Evolutionary conservation across 2,888 invertebrate genomes (phyloP), one percentile per base, ranked within the genome.

Genomic region (Nemapogon koenigi): DNA sequence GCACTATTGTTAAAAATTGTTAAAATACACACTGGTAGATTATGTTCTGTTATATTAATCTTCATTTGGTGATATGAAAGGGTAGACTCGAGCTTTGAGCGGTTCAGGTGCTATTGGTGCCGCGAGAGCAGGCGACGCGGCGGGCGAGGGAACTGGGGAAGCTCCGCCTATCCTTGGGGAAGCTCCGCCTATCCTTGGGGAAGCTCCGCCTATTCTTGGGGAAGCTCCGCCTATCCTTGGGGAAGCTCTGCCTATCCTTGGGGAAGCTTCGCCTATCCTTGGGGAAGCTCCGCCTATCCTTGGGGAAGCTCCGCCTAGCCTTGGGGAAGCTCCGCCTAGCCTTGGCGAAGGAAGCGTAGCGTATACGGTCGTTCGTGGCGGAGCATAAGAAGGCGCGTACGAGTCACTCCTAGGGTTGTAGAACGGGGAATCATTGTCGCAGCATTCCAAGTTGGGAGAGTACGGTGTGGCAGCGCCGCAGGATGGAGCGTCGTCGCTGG

Each of bases 401-500:
- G 76, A 66, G 48, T 80, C 80, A 46, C 78, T 78, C 40, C 78
- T 66, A 14, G 79, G 80, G 57, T 79, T 78, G 57, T 80, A 79
- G 57, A 79, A 79, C 3, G 80, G 79, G 6, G 80, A 79, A 48
- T 78, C 78, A 50, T 78, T 79, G 2, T 69, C 60, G 49, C 63
- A 53, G 51, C 67, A 62, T 49, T 76, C 76, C 38, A 76, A 48
- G 51, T 76, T 75, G 8, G 78, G 75, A 41, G 80, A 79, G 55
- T 70, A 79, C 2, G 80, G 80, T 32, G 80, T 79, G 30, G 75
- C 79, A 16, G 80, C 79, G 17, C 79, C 80, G 53, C 78, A 76
- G 0, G 76, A 82, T 1, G 78, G 79, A 46, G 80, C 72, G 53
- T 75, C 72, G 47, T 82, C 82, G 48, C 72, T 72, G 25, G 80